Evolutionary conservation across 2,113 vertebrate genomes (phyloP), one percentile per base, ranked within the genome.

Genomic region (Lamprologus speciosus): DNA sequence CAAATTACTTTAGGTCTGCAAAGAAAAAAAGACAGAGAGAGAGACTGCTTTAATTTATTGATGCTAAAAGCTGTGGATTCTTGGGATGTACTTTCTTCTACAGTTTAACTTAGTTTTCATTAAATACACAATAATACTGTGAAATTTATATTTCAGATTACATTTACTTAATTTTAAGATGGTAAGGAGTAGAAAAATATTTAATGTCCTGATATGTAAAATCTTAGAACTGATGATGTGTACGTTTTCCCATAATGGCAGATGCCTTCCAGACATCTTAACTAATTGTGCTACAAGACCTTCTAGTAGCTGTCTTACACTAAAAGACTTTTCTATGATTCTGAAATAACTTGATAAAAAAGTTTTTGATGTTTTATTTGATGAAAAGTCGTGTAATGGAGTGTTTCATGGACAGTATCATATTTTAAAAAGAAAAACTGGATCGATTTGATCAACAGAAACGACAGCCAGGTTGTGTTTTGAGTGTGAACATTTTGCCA

Each of bases 261-360:
- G 37, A 73, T 73, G 13, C 13, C 4, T 45, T 73, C 65, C 2
- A 42, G 35, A 23, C n/a, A 26, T 45, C 40, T 26, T 45, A 73
- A 73, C 37, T 73, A 26, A 45, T 28, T 10, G 3, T 47, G 6
- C 6, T 28, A 47, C 40, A 17, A 16, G 40, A 11, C 21, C 21
- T 47, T 28, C 1, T 73, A 0, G 10, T 0, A 73, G 68, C 21
- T 45, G 68, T 1, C 9, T 16, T 0, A 73, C 68, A 70, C 65
- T 70, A 26, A 73, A 28, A 47, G 40, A 17, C 68, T 11, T 47
- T 47, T 50, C 16, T 5, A 75, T 75, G 16, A 28, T 50, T 73
- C 21, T 73, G 19, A 45, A 7, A 45, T 73, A 45, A 45, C 21
- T 42, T 70, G 1, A 23, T 70, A 23, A 70, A 42, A 70, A 42